Evolutionary conservation across 2,797 vertebrate genomes (phyloP).

Genomic region (Manis javanica): DNA sequence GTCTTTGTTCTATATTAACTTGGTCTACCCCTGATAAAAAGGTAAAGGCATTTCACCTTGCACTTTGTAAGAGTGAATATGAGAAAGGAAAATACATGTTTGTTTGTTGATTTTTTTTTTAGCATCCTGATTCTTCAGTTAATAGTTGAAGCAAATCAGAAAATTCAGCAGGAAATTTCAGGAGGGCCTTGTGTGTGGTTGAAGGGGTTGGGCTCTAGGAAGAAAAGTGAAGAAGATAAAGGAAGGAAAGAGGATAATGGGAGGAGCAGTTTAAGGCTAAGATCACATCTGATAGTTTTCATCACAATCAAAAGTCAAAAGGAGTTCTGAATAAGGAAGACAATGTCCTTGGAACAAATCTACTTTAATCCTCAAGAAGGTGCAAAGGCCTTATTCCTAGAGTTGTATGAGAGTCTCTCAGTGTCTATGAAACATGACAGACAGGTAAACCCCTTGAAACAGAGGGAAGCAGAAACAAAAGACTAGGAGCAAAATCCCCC

Average conservation of each 20-base stretch:
- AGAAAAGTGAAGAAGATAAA: background rate
- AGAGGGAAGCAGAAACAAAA: background rate
- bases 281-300: background rate
- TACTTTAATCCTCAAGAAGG: background rate
- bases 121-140: background rate
- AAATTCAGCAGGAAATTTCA: background rate
- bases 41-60: background rate
- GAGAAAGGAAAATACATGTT: background rate
- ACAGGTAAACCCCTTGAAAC: background rate
- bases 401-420: background rate
- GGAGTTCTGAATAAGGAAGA: background rate
- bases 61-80: background rate
- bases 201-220: background rate
- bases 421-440: background rate
- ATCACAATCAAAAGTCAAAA: constrained; percentile 4
- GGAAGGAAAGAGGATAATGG: background rate
- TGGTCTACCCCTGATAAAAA: background rate
- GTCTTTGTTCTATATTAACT: background rate
- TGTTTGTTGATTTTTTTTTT: background rate
- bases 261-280: background rate
- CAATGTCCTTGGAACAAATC: background rate
- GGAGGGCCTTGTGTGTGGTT: background rate
- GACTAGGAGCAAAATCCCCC: background rate
- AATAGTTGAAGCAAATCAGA: background rate
- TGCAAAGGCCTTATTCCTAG: background rate